phyloP scores from a whole-genome alignment of 2,888 invertebrate species.

The Leptinotarsa rubiginosa region DNA sequence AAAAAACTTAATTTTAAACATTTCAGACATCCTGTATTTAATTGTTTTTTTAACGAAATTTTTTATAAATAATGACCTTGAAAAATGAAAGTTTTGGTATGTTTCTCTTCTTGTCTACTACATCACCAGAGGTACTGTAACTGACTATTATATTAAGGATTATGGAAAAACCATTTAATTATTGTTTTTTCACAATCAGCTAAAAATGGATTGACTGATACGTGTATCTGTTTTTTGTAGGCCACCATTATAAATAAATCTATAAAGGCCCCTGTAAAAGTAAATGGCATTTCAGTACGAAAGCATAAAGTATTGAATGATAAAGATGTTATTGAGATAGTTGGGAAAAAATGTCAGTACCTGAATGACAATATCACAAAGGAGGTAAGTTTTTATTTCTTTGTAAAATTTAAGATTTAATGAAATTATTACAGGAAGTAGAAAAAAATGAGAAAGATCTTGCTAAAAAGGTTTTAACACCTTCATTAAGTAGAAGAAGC shows the following conservation, averaged over 20 bases:
- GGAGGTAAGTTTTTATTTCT: constrained; percentile 24
- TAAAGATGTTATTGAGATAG: constrained; percentile 64
- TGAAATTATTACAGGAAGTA: constrained; percentile 21
- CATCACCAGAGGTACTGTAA: no score
- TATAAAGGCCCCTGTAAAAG: constrained; percentile 61
- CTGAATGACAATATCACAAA: constrained; percentile 39
- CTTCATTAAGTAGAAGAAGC: constrained; percentile 12
- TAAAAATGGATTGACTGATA: no score
- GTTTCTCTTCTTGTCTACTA: no score
- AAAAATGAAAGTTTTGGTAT: no score
- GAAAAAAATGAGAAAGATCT: not conserved
- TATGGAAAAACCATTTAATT: no score
- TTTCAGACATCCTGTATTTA: no score
- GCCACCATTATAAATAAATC: constrained; percentile 67
- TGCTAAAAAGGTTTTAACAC: constrained; percentile 3
- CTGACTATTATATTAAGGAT: no score
- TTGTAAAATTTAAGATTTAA: no score
- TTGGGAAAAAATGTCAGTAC: constrained; percentile 49
- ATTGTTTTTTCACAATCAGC: no score
- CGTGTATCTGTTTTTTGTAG: constrained; percentile 55
- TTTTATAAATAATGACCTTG: no score
- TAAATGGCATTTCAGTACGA: constrained; percentile 64
- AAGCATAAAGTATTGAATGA: constrained; percentile 64
- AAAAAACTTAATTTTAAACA: no score
- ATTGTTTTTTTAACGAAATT: no score